Percentiles rank a stretch among this genome's conserved stretches.
Conservation (phyloP, 2,797 vertebrate species). For the Tenualosa ilisha region DNA sequence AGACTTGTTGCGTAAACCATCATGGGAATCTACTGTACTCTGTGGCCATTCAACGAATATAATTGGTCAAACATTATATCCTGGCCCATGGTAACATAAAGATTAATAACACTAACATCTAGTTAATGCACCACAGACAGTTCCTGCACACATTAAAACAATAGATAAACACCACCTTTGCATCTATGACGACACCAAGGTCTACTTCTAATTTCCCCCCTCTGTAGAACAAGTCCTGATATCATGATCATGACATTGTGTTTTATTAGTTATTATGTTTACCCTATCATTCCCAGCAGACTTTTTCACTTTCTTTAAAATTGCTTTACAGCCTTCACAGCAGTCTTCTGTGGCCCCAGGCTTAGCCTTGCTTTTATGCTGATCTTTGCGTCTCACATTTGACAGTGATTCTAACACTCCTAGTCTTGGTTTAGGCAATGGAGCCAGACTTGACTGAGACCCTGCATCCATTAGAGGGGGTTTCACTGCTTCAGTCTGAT, state of each 20-base stretch:
- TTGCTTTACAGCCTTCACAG: neutral
- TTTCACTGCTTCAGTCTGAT: neutral
- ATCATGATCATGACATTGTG: too few species aligned
- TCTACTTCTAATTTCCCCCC: too few species aligned
- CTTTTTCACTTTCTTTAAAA: neutral
- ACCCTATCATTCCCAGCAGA: neutral
- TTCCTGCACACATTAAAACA: too few species aligned
- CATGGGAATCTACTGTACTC: too few species aligned
- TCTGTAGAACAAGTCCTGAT: too few species aligned
- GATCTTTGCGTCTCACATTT: neutral
- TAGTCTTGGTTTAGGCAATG: neutral
- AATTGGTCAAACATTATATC: too few species aligned
- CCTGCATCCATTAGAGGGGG: neutral
- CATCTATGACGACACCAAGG: too few species aligned
- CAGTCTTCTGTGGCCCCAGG: neutral
- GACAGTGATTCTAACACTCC: neutral
- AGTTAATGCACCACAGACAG: too few species aligned
- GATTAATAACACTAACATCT: too few species aligned
- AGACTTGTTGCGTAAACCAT: too few species aligned
- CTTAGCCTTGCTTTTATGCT: neutral
- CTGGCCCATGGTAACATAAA: neutral
- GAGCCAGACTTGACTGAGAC: neutral
- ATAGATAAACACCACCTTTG: too few species aligned
- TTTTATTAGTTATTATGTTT: neutral
- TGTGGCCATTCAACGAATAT: too few species aligned